Evolutionary conservation across 2,113 vertebrate genomes (phyloP).

Genomic region (Carettochelys insculpta): DNA sequence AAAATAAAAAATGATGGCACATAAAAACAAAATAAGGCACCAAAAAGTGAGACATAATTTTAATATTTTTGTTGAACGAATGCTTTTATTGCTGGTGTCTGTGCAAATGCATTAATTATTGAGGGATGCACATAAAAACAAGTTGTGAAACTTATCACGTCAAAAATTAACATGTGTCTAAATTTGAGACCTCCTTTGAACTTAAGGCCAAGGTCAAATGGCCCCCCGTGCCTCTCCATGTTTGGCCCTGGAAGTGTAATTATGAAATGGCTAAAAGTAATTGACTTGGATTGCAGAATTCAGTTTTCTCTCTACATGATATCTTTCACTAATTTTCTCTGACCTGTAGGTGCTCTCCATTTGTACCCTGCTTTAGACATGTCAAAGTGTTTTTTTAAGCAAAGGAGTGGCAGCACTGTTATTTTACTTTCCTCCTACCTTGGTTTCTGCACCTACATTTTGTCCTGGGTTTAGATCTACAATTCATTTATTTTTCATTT

Average conservation of each 20-base stretch:
- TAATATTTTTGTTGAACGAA: too few species aligned
- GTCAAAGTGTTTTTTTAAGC: background rate
- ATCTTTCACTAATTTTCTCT: background rate
- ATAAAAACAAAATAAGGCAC: too few species aligned
- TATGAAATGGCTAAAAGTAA: constrained; percentile 11
- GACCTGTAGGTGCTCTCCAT: constrained; percentile 5
- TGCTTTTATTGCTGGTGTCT: too few species aligned
- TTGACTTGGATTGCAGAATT: constrained; percentile 26
- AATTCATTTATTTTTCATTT: background rate
- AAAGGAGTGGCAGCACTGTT: background rate
- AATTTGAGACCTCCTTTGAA: too few species aligned
- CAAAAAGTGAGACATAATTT: too few species aligned
- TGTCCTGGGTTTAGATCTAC: background rate
- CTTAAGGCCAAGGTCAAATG: too few species aligned
- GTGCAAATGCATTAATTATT: too few species aligned
- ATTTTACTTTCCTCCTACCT: background rate
- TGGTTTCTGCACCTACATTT: background rate
- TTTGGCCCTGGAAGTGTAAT: constrained; percentile 23
- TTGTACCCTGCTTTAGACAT: background rate
- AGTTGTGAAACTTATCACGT: too few species aligned
- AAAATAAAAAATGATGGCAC: too few species aligned
- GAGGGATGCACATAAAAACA: too few species aligned
- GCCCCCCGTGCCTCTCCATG: too few species aligned
- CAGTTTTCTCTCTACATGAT: background rate
- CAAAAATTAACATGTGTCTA: too few species aligned